Percentiles rank a stretch among this genome's conserved stretches.
Conservation (phyloP, 2,113 vertebrate species). For the Ceuthmochares aereus region DNA sequence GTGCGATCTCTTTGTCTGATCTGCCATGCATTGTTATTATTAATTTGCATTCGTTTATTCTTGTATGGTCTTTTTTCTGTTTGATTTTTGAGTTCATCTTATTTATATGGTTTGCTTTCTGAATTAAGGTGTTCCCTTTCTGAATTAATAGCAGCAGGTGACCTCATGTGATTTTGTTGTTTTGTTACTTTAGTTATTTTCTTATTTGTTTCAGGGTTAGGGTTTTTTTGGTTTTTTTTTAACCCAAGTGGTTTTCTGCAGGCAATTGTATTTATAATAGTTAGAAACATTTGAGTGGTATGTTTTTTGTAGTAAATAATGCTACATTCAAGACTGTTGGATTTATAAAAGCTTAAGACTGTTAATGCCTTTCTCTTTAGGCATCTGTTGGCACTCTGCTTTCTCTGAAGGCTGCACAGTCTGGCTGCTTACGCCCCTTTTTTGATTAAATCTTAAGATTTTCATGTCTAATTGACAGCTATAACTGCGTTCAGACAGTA, state of each 20-base stretch:
- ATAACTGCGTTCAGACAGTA: not conserved
- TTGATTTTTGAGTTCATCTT: not conserved
- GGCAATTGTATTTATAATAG: not conserved
- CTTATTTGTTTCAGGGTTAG: too few species aligned
- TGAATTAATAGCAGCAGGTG: not conserved
- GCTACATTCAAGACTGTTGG: not conserved
- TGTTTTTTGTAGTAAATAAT: slow-evolving; percentile 3
- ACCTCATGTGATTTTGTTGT: not conserved
- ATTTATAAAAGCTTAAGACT: not conserved
- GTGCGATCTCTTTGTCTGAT: not conserved
- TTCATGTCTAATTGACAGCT: not conserved
- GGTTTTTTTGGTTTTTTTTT: not conserved
- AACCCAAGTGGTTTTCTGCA: not conserved
- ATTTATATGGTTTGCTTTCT: not conserved
- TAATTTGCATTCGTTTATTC: not conserved
- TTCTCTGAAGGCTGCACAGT: not conserved
- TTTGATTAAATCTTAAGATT: not conserved
- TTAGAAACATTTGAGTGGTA: not conserved
- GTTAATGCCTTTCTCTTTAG: not conserved
- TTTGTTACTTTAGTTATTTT: not conserved
- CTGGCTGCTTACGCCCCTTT: not conserved
- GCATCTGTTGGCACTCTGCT: not conserved
- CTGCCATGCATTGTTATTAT: not conserved
- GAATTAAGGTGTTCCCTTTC: not conserved
- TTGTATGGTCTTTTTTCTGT: not conserved